Evolutionary conservation across 2,797 vertebrate genomes (phyloP).

Genomic region (Tangara arthus): DNA sequence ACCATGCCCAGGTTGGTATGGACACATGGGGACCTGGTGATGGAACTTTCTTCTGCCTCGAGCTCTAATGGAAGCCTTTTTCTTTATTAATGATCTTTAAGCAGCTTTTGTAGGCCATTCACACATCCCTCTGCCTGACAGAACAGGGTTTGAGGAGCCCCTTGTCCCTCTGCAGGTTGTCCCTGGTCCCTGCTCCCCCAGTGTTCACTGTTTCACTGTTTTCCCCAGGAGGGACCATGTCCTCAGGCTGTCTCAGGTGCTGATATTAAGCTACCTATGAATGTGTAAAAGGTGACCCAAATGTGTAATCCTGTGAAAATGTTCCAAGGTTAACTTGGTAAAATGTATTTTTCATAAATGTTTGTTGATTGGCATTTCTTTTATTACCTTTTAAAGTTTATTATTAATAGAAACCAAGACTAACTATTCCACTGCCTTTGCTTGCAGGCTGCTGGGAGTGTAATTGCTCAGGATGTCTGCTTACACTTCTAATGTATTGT

Average conservation of each 20-base stretch:
- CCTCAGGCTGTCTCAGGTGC: not conserved
- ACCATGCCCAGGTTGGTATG: fast-evolving
- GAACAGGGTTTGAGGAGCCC: not conserved
- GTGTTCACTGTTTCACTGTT: fast-evolving
- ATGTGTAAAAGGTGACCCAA: not conserved
- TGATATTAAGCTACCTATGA: not conserved
- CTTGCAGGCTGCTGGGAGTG: not conserved
- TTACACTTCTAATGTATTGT: not conserved
- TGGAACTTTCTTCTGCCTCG: not conserved
- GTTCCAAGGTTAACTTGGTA: not conserved
- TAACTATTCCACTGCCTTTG: not conserved
- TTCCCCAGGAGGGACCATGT: fast-evolving
- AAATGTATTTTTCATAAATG: not conserved
- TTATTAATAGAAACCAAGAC: not conserved
- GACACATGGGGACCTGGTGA: not conserved
- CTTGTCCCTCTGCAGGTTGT: not conserved
- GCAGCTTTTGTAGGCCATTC: not conserved
- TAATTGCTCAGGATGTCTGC: not conserved
- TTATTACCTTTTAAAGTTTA: not conserved
- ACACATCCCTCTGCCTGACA: not conserved
- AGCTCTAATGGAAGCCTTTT: not conserved
- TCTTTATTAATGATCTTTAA: not conserved
- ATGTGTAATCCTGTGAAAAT: not conserved
- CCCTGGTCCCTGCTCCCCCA: not conserved
- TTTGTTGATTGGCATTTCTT: not conserved